phyloP scores from a whole-genome alignment of 2,113 vertebrate genomes.

The Sakesphorus luctuosus region DNA sequence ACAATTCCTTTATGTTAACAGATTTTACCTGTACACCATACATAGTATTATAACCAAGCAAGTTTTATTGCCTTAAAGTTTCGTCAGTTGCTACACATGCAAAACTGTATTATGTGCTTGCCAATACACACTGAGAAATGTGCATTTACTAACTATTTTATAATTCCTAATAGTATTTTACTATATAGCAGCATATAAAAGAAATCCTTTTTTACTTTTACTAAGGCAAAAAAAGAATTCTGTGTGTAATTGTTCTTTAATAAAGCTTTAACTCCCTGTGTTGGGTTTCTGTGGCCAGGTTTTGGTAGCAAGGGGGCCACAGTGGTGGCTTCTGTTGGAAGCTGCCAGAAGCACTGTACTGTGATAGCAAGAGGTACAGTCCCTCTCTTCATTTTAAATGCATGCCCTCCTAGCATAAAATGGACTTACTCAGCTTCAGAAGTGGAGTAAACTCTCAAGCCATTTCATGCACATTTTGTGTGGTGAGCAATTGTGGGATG shows the following conservation, averaged over 20 bases:
- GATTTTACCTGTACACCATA: background rate
- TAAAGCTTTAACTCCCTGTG: background rate
- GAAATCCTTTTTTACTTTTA: background rate
- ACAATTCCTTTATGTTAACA: background rate
- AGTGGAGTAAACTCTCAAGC: background rate
- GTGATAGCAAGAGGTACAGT: background rate
- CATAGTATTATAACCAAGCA: background rate
- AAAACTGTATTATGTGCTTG: background rate
- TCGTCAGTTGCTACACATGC: background rate
- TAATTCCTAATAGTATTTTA: background rate
- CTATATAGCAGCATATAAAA: background rate
- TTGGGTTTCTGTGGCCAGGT: no score
- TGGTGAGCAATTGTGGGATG: background rate
- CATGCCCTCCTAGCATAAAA: background rate
- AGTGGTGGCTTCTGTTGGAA: no score
- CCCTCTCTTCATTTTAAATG: background rate
- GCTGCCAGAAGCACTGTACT: background rate
- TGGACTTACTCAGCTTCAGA: background rate
- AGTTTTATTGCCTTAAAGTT: background rate
- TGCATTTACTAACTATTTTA: background rate
- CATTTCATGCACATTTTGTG: background rate
- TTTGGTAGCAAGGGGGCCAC: no score
- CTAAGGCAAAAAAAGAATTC: background rate
- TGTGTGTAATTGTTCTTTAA: background rate
- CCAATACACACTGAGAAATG: background rate